A percentile compares a stretch with the other conserved stretches of the same genome.
Evolutionary conservation across 2,797 vertebrate genomes (phyloP).

Genomic region (Amblyraja radiata): DNA sequence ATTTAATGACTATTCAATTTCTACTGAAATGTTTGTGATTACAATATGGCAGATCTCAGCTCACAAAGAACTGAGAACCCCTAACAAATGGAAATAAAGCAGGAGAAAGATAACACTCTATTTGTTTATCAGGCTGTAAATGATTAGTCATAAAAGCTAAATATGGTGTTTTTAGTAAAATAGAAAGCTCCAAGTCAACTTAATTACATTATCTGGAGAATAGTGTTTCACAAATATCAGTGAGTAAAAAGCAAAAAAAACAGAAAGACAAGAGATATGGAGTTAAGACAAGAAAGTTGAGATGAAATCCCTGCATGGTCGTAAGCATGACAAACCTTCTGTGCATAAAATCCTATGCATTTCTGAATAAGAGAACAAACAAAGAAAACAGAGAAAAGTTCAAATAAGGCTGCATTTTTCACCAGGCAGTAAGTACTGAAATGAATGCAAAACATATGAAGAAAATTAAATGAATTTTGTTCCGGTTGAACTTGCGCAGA

Average conservation of each 20-base stretch:
- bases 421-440: neutral
- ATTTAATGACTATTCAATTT: too few species aligned
- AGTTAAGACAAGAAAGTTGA: neutral
- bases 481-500: neutral
- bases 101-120: neutral
- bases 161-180: neutral
- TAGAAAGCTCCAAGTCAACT: neutral
- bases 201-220: neutral
- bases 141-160: neutral
- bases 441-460: neutral
- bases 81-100: neutral
- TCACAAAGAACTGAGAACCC: neutral
- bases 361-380: neutral
- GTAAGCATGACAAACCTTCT: neutral
- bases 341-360: neutral
- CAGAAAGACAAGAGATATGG: neutral
- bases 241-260: constrained; percentile 45
- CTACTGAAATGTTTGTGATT: neutral
- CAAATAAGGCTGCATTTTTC: neutral
- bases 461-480: neutral
- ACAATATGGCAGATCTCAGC: neutral
- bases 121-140: neutral
- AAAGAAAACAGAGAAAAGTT: neutral
- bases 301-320: neutral
- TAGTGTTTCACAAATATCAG: constrained; percentile 32